Evolutionary conservation across 1,140 invertebrate species (phyloP), one percentile per base, ranked within the genome.

Genomic region (Hycleus phaleratus): DNA sequence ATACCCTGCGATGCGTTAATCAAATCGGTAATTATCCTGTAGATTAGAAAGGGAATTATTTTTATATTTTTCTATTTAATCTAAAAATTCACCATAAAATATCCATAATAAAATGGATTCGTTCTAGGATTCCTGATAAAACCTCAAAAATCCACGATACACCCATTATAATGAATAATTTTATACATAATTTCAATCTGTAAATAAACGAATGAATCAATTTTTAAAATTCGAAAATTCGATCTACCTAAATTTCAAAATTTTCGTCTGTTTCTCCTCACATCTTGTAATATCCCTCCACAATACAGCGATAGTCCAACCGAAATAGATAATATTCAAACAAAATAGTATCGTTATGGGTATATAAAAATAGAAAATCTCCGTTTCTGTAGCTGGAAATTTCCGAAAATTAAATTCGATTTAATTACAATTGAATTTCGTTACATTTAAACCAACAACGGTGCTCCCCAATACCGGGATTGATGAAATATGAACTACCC

Each of bases 101-200:
- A 26, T 56, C 26, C 12, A 53, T n/a, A 7, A 32, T 49, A 26
- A 26, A 32, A 8, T 50, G 12, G 8, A 60, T 40, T 10, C 63
- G 53, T 18, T 60, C 47, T 10, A 66, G 52, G 6, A 67, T 63
- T 50, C 72, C 79, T 0, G 81, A 81, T 10, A 83, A 26, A 3
- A 81, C 65, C 67, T 89, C 87, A 51, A 88, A 85, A 26, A 84
- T 78, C 85, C 86, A 88, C 0, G 82, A 83, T 10, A 88, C 74
- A 3, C 86, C 86, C 84, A 86, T 88, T 0, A 88, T 78, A 1
- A 87, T 64, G 60, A 85, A 83, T 18, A 90, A 71, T 68, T 86
- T 88, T 0, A 85, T 63, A 48, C 84, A 87, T 10, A 87, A 67
- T 7, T 79, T 65, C 57, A 84, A 84, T 62, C 84, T 85, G 70